These are phyloP conservation scores for Wiebesia pumilae DNA, from an alignment of 1,140 invertebrate genomes.

Conservation along the genomic window DNA sequence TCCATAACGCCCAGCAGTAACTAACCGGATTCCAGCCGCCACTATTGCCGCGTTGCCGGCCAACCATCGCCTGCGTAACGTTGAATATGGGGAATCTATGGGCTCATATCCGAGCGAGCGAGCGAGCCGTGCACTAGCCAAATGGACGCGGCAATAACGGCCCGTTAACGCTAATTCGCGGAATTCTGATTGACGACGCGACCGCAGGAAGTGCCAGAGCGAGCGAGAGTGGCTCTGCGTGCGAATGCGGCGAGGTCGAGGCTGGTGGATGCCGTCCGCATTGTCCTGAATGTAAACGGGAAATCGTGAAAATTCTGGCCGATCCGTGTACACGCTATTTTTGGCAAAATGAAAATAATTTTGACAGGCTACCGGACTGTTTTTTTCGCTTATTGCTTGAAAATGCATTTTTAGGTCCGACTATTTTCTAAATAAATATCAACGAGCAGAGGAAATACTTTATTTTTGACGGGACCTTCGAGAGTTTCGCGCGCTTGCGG, in stretches of 20 bases:
- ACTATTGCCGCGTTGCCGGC: slow-evolving; percentile 52
- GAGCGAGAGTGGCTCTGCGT: neutral
- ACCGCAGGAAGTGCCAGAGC: slow-evolving; percentile 52
- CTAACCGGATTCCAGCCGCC: slow-evolving; percentile 73
- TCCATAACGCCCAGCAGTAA: slow-evolving; percentile 72
- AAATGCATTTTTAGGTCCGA: no score
- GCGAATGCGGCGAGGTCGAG: neutral
- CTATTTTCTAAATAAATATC: no score
- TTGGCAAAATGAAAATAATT: neutral
- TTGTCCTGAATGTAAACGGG: neutral
- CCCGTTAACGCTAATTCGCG: slow-evolving; percentile 76
- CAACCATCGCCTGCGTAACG: neutral
- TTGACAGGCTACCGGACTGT: neutral
- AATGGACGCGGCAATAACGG: slow-evolving; percentile 76
- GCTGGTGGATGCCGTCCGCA: neutral
- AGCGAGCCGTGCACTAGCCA: slow-evolving; percentile 73
- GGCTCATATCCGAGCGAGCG: slow-evolving; percentile 68
- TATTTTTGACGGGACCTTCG: no score
- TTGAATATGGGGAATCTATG: slow-evolving; percentile 69
- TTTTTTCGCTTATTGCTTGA: neutral
- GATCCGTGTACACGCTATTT: neutral
- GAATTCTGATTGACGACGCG: slow-evolving; percentile 75
- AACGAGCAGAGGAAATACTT: no score
- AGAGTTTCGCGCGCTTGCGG: no score
- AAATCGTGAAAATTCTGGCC: slow-evolving; percentile 44